Conservation (phyloP, 2,888 invertebrate species). For the Pristionchus exspectatus region DNA sequence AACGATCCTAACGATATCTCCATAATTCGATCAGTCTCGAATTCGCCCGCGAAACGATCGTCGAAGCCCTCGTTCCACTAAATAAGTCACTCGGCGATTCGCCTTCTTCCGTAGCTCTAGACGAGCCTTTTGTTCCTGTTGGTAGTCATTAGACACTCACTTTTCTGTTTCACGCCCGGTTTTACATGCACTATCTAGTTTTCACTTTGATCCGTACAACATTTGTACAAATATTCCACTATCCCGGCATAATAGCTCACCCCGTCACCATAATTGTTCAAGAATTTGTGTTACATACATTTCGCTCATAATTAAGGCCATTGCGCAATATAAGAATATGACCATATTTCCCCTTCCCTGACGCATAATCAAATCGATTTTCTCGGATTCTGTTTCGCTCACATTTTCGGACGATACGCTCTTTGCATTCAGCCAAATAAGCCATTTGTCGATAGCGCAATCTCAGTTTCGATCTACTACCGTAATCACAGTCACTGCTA, state of each 20-base stretch:
- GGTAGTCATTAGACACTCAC: neutral
- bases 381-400: neutral
- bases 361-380: slow-evolving; percentile 35
- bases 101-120: slow-evolving; percentile 11
- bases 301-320: neutral
- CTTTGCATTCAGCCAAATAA: neutral
- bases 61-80: neutral
- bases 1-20: slow-evolving; percentile 44
- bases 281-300: neutral
- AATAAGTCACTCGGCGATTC: neutral
- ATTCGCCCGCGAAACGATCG: neutral
- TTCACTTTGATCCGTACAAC: neutral
- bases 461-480: slow-evolving; percentile 31
- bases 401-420: slow-evolving; percentile 11
- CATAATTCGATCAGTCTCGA: neutral
- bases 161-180: slow-evolving; percentile 4
- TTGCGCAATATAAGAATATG: neutral
- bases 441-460: neutral
- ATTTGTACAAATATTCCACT: neutral
- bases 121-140: neutral
- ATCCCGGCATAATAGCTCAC: slow-evolving; percentile 7
- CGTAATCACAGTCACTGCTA: slow-evolving; percentile 36
- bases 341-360: neutral
- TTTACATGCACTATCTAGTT: neutral
- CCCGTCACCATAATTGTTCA: neutral